Conservation (phyloP, 2,113 vertebrate species). For the Poicephalus meyeri region DNA sequence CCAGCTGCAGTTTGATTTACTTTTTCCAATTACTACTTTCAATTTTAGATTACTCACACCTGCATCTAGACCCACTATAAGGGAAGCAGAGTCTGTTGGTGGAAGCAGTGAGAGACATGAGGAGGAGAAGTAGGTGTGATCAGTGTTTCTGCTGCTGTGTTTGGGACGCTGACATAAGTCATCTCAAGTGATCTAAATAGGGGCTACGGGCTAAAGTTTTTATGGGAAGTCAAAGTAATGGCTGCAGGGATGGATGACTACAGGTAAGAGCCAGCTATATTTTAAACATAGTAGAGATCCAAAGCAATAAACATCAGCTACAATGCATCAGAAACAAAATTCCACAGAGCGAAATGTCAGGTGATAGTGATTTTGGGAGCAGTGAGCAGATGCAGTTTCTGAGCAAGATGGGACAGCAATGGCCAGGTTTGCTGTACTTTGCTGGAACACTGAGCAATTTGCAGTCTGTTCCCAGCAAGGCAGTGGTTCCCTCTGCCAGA, state of each 20-base stretch:
- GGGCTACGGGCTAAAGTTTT: not conserved
- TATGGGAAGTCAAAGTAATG: not conserved
- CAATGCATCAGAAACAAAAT: not conserved
- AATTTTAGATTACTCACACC: not conserved
- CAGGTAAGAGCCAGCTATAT: not conserved
- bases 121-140: not conserved
- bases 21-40: not conserved
- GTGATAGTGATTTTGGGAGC: rapidly evolving
- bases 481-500: not conserved
- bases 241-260: not conserved
- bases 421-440: not conserved
- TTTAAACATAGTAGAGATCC: not conserved
- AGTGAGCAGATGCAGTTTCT: not conserved
- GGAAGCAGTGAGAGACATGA: not conserved
- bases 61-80: not conserved
- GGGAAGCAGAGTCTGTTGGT: not conserved
- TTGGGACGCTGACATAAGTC: not conserved
- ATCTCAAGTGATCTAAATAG: not conserved
- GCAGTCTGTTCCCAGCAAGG: not conserved
- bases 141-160: not conserved
- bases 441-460: not conserved
- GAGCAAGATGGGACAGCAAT: not conserved
- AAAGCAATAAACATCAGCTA: not conserved
- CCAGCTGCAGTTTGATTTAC: not conserved
- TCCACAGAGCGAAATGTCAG: not conserved